Conservation (phyloP, 2,113 vertebrate species). For the Pelobates fuscus region DNA sequence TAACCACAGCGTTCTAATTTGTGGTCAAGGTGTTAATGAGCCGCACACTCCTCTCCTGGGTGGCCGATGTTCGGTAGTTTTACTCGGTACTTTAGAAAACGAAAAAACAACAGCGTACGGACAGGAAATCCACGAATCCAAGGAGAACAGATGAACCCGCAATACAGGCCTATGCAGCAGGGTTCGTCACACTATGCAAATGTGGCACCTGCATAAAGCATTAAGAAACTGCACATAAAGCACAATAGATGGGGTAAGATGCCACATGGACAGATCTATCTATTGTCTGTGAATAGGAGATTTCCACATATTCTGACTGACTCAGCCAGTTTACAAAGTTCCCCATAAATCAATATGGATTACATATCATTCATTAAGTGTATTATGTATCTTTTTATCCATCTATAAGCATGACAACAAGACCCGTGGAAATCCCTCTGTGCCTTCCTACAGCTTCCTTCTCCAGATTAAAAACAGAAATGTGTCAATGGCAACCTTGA, state of each 20-base stretch:
- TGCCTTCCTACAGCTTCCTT: neutral
- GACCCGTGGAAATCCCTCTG: neutral
- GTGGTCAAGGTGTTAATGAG: too few species aligned
- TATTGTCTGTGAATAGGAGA: neutral
- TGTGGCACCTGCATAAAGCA: too few species aligned
- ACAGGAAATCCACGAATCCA: too few species aligned
- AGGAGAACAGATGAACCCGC: too few species aligned
- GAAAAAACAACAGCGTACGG: too few species aligned
- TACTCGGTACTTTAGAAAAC: too few species aligned
- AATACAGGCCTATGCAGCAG: too few species aligned
- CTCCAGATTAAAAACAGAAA: neutral
- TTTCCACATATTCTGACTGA: neutral
- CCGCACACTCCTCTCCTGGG: too few species aligned
- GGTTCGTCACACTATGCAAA: too few species aligned
- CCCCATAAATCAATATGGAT: neutral
- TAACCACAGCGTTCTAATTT: too few species aligned
- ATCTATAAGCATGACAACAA: neutral
- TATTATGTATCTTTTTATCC: neutral
- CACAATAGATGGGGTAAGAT: neutral
- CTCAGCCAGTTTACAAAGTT: neutral
- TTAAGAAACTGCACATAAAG: neutral
- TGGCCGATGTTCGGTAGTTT: too few species aligned
- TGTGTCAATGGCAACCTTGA: neutral
- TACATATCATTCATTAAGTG: neutral
- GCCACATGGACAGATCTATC: neutral